Conservation (phyloP, 2,797 vertebrate genomes). For the Girardinus metallicus region DNA sequence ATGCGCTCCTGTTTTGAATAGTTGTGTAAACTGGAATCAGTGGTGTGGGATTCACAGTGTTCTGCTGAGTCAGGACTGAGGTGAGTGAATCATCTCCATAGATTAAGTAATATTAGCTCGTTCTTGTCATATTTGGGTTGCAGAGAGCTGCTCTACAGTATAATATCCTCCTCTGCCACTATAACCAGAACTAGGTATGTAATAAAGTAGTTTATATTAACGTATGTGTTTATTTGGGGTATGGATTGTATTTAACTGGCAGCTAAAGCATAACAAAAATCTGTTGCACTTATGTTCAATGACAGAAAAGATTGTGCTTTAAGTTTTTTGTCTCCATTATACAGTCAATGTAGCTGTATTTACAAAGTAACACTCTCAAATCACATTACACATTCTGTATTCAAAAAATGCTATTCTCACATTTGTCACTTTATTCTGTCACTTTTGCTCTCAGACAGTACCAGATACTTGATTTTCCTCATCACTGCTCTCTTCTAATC, state of each 20-base stretch:
- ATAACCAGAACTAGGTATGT: too few species aligned
- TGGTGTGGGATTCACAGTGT: neutral
- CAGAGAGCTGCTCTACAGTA: neutral
- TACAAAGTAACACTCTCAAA: neutral
- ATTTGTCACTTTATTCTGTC: neutral
- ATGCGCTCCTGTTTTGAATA: neutral
- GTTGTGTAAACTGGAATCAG: neutral
- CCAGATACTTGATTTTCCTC: neutral
- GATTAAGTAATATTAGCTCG: neutral
- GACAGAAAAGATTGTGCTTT: neutral
- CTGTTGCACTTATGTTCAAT: neutral
- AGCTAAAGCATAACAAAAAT: neutral
- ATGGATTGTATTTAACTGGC: neutral
- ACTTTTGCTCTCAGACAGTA: neutral
- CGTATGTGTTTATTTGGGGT: neutral
- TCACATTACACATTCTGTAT: neutral
- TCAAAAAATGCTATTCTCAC: neutral
- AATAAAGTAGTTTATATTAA: too few species aligned
- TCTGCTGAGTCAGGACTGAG: neutral
- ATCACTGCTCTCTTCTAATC: constrained; percentile 1
- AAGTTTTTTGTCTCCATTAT: neutral
- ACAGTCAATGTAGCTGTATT: neutral
- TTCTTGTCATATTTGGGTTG: neutral
- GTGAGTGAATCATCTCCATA: neutral
- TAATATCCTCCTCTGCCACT: too few species aligned